A percentile compares a stretch with the other conserved stretches of the same genome.
phyloP scores from a whole-genome alignment of 2,888 invertebrate species.

The Parnassius mnemosyne region DNA sequence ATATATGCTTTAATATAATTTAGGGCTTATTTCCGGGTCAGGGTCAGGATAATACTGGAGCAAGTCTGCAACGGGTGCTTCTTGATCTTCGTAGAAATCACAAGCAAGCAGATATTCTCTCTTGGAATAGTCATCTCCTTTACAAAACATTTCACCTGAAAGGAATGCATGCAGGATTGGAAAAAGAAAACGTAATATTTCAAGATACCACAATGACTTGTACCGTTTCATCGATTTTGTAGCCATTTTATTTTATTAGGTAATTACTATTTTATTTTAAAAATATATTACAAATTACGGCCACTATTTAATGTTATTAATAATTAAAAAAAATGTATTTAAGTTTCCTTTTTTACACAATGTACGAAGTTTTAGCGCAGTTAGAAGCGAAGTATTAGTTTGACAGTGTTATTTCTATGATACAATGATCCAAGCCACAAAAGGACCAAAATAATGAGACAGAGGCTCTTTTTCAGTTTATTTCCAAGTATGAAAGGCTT shows the following conservation, averaged over 20 bases:
- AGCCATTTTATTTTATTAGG: background rate
- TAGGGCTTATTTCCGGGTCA: slow-evolving; percentile 66
- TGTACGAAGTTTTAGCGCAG: too few relatives aligned
- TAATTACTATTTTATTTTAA: background rate
- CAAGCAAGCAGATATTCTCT: slow-evolving; percentile 70
- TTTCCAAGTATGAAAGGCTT: too few relatives aligned
- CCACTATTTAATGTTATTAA: too few relatives aligned
- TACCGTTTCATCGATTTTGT: background rate
- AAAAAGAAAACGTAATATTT: too few relatives aligned
- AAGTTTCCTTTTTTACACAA: too few relatives aligned
- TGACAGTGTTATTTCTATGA: too few relatives aligned
- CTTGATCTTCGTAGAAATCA: slow-evolving; percentile 75
- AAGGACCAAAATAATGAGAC: too few relatives aligned
- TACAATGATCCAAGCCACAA: too few relatives aligned
- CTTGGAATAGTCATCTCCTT: slow-evolving; percentile 73
- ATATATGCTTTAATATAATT: slow-evolving; percentile 43
- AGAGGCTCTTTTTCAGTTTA: too few relatives aligned
- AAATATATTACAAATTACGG: too few relatives aligned
- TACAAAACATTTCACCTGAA: slow-evolving; percentile 73
- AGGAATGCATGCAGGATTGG: slow-evolving; percentile 12
- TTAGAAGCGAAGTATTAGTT: too few relatives aligned
- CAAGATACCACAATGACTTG: background rate
- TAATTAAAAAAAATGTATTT: too few relatives aligned
- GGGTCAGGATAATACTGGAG: slow-evolving; percentile 73
- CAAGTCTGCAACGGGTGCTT: slow-evolving; percentile 70